phyloP scores from a whole-genome alignment of 2,797 vertebrate species.

The Pyrocephalus nanus region DNA sequence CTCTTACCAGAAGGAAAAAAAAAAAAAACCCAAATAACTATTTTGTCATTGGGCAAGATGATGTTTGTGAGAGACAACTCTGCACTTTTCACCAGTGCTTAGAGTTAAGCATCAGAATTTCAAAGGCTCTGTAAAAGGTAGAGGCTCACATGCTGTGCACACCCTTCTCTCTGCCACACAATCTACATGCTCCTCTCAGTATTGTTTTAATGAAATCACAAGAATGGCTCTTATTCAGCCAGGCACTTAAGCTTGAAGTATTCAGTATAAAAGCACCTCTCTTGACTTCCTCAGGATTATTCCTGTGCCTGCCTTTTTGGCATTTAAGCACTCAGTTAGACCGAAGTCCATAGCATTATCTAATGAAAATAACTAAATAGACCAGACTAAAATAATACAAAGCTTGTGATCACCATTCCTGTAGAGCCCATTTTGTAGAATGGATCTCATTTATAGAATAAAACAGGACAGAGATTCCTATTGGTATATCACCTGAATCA shows the following conservation, averaged over 20 bases:
- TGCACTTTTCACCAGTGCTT: not conserved
- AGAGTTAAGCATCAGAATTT: not conserved
- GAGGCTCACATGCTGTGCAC: not conserved
- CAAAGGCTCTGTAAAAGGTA: not conserved
- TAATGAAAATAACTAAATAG: not conserved
- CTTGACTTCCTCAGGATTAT: not conserved
- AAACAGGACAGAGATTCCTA: not conserved
- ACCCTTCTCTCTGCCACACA: not conserved
- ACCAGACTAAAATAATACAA: not conserved
- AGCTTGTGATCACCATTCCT: not conserved
- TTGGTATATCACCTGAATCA: not conserved
- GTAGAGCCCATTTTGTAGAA: not conserved
- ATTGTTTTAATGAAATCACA: not conserved
- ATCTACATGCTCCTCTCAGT: not conserved
- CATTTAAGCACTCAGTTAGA: not conserved
- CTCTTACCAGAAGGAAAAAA: not conserved
- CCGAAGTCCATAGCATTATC: not conserved
- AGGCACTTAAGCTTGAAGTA: not conserved
- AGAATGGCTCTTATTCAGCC: not conserved
- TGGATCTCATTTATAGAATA: not conserved
- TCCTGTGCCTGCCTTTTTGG: not conserved
- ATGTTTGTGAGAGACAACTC: not conserved
- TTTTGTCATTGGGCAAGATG: not conserved
- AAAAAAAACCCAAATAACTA: not conserved
- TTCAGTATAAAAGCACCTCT: not conserved